Conservation (phyloP, 2,113 vertebrate genomes). For the Helogale parvula region DNA sequence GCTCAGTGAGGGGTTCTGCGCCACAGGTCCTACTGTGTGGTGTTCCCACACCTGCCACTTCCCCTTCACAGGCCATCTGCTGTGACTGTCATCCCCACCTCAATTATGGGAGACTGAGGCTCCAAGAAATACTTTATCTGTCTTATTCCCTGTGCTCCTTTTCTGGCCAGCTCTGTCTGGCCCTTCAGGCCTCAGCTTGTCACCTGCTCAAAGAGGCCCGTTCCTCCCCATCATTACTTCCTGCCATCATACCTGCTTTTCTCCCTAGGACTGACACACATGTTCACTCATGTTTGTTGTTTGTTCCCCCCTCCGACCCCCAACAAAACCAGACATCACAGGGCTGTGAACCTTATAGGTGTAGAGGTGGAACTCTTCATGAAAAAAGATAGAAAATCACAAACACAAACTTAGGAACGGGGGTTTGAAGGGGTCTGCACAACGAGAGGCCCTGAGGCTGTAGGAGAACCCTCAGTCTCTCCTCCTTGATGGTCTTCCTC, state of each 20-base stretch:
- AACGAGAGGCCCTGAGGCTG: background rate
- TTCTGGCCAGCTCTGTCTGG: background rate
- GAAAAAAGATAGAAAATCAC: background rate
- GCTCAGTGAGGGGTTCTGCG: background rate
- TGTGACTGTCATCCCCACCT: background rate
- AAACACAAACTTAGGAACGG: background rate
- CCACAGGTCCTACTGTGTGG: background rate
- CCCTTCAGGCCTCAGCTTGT: background rate
- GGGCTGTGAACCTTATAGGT: background rate
- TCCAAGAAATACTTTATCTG: background rate
- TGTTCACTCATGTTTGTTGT: background rate
- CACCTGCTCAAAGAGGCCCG: background rate
- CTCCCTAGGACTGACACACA: background rate
- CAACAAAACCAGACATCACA: background rate
- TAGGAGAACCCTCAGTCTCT: background rate
- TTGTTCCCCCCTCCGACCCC: background rate
- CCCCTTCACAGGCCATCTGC: background rate
- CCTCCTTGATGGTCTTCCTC: background rate
- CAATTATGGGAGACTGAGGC: background rate
- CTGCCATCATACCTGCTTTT: background rate
- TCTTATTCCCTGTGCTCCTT: background rate
- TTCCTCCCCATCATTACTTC: background rate
- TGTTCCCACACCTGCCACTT: background rate
- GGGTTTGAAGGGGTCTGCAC: background rate
- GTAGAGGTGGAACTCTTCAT: background rate